Evolutionary conservation across 2,797 vertebrate species (phyloP).

Genomic region (Chelmon rostratus): DNA sequence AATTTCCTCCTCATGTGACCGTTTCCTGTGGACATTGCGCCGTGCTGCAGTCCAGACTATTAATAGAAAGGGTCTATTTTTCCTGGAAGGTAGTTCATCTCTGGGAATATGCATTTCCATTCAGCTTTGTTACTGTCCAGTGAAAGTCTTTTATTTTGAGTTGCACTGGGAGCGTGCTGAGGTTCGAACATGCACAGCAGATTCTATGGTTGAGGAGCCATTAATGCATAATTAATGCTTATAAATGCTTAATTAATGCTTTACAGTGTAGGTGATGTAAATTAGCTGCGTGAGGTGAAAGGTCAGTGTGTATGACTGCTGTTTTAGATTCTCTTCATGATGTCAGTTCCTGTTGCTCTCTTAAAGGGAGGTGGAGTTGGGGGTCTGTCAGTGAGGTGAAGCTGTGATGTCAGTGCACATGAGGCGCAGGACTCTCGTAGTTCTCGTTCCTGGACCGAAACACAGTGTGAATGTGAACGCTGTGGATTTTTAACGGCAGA

Average conservation of each 20-base stretch:
- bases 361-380: no score
- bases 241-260: no score
- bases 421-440: no score
- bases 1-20: constrained; percentile 36
- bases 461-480: no score
- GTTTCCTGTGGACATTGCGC: not conserved
- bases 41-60: constrained; percentile 24
- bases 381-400: no score
- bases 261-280: not conserved
- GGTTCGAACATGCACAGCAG: not conserved
- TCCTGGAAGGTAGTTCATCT: constrained; percentile 36
- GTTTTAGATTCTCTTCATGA: not conserved
- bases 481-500: no score
- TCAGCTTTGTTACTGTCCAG: not conserved
- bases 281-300: not conserved
- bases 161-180: no score
- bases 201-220: not conserved
- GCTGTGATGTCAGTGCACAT: no score
- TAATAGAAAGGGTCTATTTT: constrained; percentile 33
- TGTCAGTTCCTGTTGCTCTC: not conserved
- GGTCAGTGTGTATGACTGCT: not conserved
- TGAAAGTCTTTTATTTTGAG: constrained; percentile 11
- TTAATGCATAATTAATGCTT: not conserved
- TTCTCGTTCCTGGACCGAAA: no score
- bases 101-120: constrained; percentile 16